Conservation (phyloP, 2,113 vertebrate genomes). For the Hepsetus odoe region DNA sequence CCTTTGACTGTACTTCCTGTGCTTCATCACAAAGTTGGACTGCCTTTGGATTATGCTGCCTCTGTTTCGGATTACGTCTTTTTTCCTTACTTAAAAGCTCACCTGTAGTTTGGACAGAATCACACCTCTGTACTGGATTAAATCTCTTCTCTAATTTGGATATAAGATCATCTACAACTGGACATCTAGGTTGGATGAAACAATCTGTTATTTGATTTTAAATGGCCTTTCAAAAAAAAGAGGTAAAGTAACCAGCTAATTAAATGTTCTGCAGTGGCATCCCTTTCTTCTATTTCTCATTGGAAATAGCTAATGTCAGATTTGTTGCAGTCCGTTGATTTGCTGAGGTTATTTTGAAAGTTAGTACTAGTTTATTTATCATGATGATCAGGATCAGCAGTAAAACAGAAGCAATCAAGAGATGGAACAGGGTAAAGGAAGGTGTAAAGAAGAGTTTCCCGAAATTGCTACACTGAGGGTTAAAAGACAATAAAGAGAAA, state of each 20-base stretch:
- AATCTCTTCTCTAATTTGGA: background rate
- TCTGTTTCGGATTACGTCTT: constrained; percentile 25
- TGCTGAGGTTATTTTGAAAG: background rate
- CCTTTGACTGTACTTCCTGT: background rate
- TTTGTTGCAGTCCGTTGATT: background rate
- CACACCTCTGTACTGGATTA: constrained; percentile 7
- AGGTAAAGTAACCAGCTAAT: background rate
- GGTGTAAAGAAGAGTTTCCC: constrained; percentile 37
- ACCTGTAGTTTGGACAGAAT: background rate
- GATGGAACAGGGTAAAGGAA: constrained; percentile 42
- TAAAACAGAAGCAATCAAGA: background rate
- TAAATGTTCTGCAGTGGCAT: background rate
- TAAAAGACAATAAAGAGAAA: constrained; percentile 27
- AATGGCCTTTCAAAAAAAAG: background rate
- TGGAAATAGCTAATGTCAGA: background rate
- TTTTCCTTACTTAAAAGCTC: background rate
- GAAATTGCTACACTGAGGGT: background rate
- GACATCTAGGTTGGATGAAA: background rate
- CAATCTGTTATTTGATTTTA: background rate
- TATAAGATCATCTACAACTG: background rate
- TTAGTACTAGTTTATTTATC: background rate
- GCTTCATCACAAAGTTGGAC: background rate
- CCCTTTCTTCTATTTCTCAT: background rate
- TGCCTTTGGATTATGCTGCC: constrained; percentile 1
- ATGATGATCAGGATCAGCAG: background rate